Evolutionary conservation across 2,113 vertebrate species (phyloP).

Genomic region (Takifugu bimaculatus): DNA sequence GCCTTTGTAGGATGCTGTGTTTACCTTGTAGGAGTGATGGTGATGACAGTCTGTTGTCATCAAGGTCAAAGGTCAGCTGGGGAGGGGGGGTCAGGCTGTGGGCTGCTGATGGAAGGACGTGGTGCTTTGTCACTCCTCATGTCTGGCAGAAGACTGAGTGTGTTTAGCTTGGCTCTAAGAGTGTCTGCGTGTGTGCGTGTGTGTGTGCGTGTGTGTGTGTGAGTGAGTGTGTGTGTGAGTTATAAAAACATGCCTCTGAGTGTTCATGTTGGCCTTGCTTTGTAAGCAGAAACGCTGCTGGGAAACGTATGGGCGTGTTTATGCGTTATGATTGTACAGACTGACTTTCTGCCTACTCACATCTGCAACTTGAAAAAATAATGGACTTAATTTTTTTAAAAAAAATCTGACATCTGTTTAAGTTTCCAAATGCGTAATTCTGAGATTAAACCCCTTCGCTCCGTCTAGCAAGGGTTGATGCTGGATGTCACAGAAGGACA

Average conservation of each 20-base stretch:
- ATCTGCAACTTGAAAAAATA: neutral
- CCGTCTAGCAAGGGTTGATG: too few relatives aligned
- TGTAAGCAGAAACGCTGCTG: neutral
- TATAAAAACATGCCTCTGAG: neutral
- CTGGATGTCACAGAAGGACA: too few relatives aligned
- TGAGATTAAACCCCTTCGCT: too few relatives aligned
- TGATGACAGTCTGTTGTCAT: slow-evolving; percentile 73
- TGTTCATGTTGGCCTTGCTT: neutral
- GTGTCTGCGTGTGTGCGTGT: slow-evolving; percentile 21
- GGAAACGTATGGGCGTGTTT: neutral
- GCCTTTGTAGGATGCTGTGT: slow-evolving; percentile 54
- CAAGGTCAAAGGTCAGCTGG: slow-evolving; percentile 64
- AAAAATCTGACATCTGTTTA: neutral
- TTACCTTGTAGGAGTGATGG: slow-evolving; percentile 66
- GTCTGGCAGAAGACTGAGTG: slow-evolving; percentile 35
- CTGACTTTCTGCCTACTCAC: neutral
- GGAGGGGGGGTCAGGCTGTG: slow-evolving; percentile 42
- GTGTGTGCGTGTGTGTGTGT: slow-evolving; percentile 7
- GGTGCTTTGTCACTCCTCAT: slow-evolving; percentile 57
- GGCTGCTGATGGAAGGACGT: slow-evolving; percentile 58
- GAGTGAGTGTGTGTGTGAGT: slow-evolving; percentile 1
- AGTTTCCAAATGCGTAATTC: too few relatives aligned
- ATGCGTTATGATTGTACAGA: neutral
- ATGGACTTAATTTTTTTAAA: neutral
- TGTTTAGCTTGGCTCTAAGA: slow-evolving; percentile 26